Evolutionary conservation across 1,140 invertebrate genomes (phyloP), one percentile per base, ranked within the genome.

Genomic region (Leptestheria dahalacensis): DNA sequence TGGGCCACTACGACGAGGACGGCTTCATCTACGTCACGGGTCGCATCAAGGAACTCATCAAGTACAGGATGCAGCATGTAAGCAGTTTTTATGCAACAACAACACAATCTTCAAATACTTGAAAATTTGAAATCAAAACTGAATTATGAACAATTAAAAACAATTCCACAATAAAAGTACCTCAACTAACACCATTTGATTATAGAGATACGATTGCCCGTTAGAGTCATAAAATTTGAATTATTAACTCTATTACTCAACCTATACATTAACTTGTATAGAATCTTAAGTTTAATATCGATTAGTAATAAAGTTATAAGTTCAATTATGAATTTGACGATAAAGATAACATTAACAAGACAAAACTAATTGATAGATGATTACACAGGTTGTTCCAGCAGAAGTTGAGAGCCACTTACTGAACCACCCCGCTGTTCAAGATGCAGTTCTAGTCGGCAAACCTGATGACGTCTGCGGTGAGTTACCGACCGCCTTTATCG

Each of bases 401-500:
- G 66, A 68, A 59, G 24, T 69, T 18, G 68, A 69, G 59, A 63
- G 53, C 23, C 46, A 65, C 9, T 67, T 76, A 12, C 59, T 73
- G 24, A 69, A 70, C 49, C 68, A 71, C 65, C 64, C 65, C 6
- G 68, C 66, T 46, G 65, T 77, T 21, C 68, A 67, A 12, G 74
- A 76, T 55, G 70, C 70, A n/a, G 74, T 70, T 23, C 74, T 77
- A n/a, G 67, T 77, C 41, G 74, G 73, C 26, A 65, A 76, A 4
- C 66, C 68, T 9, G 73, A 77, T 64, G 66, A 68, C 48, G 61
- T 73, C 9, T 73, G 74, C 60, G 74, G 72, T 10, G 66, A 71
- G 48, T 64, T 74, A 10, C 71, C 74, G 10, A 21, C 46, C 2
- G 65, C 65, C 21, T 66, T 41, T 49, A 59, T 66, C 47, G 57